These are phyloP conservation scores for Microcebus jonahi DNA, from an alignment of 2,113 vertebrate genomes.

Conservation along the genomic window DNA sequence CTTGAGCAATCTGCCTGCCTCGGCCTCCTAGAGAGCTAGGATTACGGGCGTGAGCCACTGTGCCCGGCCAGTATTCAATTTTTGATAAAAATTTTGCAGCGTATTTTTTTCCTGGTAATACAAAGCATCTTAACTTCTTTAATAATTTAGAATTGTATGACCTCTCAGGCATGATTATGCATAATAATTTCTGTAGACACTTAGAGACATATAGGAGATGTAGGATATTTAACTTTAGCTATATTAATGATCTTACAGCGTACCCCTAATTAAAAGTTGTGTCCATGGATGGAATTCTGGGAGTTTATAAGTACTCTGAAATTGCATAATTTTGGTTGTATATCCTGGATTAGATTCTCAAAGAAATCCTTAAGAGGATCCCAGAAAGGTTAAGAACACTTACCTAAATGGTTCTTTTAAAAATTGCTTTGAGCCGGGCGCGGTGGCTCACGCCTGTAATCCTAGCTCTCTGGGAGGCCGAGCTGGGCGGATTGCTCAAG, in stretches of 20 bases:
- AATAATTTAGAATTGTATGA: not conserved
- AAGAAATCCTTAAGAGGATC: not conserved
- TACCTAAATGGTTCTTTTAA: not conserved
- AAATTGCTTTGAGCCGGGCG: conserved; percentile 1
- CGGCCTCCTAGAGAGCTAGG: no score
- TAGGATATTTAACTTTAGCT: not conserved
- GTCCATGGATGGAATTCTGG: not conserved
- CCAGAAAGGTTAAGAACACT: not conserved
- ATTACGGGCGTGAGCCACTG: no score
- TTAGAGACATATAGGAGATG: not conserved
- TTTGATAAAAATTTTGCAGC: conserved; percentile 10
- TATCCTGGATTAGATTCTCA: not conserved
- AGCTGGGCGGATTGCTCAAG: no score
- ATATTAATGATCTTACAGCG: not conserved
- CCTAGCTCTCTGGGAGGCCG: no score
- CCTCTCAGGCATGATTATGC: not conserved
- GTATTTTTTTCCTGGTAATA: conserved; percentile 15
- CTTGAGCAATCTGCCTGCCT: no score
- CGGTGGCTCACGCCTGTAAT: no score
- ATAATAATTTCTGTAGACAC: not conserved
- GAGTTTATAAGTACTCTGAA: not conserved
- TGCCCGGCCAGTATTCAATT: not conserved
- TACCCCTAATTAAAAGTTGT: conserved; percentile 10
- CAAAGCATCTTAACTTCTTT: not conserved
- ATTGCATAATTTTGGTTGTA: not conserved